A percentile compares a stretch with the other conserved stretches of the same genome.
These are phyloP conservation scores for Cyprinodon diabolis DNA, from an alignment of 2,797 vertebrate species.

Conservation along the genomic window DNA sequence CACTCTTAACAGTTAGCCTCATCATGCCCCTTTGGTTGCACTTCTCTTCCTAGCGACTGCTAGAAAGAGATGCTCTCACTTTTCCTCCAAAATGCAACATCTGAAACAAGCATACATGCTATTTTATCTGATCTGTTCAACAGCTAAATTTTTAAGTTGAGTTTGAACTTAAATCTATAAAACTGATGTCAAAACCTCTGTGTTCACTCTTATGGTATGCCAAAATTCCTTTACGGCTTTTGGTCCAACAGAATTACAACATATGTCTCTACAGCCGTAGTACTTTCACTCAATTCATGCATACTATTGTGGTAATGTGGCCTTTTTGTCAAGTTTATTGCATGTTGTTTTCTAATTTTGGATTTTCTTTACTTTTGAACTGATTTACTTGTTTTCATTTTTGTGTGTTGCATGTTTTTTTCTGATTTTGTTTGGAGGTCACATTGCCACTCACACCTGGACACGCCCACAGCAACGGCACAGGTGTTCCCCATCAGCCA, in stretches of 20 bases:
- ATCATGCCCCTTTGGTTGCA: conserved; percentile 78
- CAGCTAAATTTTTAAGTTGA: neutral
- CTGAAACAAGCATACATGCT: neutral
- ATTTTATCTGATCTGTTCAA: neutral
- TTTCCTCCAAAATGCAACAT: conserved; percentile 51
- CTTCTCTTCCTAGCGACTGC: conserved; percentile 67
- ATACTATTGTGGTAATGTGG: too few species aligned
- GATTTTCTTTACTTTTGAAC: too few species aligned
- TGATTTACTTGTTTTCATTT: too few species aligned
- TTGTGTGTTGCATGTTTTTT: too few species aligned
- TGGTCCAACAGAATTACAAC: neutral
- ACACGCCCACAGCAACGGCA: too few species aligned
- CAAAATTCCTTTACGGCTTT: neutral
- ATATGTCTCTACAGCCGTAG: neutral
- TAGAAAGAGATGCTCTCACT: conserved; percentile 23
- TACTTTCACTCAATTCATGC: neutral
- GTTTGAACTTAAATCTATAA: neutral
- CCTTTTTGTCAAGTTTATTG: too few species aligned
- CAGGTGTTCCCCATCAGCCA: too few species aligned
- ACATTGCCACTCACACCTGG: too few species aligned
- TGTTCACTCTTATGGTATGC: neutral
- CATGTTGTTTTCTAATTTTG: too few species aligned
- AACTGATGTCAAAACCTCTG: neutral
- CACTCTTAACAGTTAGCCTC: conserved; percentile 64
- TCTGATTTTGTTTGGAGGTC: too few species aligned